These are phyloP conservation scores for Crotalus helleri DNA, from an alignment of 2,113 vertebrate species.

Conservation along the genomic window DNA sequence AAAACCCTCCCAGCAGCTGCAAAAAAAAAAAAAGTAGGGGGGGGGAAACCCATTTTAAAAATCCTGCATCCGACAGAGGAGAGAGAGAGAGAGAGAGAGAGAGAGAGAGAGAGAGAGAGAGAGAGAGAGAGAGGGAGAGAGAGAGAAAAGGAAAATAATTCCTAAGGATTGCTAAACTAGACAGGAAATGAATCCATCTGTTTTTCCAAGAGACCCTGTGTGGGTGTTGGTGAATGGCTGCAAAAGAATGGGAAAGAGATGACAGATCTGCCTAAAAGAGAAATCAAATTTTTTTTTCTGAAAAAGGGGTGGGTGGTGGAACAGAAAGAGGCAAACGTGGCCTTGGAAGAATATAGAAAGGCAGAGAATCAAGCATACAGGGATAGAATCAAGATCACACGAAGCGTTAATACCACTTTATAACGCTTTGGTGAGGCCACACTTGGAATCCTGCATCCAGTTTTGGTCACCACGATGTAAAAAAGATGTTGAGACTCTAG, in stretches of 20 bases:
- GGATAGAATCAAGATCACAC: neutral
- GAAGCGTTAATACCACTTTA: neutral
- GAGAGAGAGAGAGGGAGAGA: no score
- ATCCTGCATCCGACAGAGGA: neutral
- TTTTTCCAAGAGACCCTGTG: slow-evolving; percentile 6
- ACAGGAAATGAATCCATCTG: slow-evolving; percentile 33
- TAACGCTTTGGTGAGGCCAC: neutral
- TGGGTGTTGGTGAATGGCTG: neutral
- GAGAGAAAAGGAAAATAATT: no score
- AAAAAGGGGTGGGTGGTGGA: neutral
- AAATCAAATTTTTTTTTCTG: neutral
- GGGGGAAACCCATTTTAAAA: neutral
- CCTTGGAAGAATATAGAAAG: neutral
- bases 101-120: no score
- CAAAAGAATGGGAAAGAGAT: slow-evolving; percentile 6
- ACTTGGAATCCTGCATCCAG: neutral
- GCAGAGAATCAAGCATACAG: neutral
- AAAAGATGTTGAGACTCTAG: neutral
- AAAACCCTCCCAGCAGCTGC: slow-evolving; percentile 30
- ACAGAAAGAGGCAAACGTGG: neutral
- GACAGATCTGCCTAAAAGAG: neutral
- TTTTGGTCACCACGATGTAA: neutral
- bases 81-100: rapidly evolving
- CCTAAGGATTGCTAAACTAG: neutral
- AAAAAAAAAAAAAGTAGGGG: neutral